A percentile compares a stretch with the other conserved stretches of the same genome.
phyloP scores from a whole-genome alignment of 92 coral and sea anemone species.

The Virgularia gustaviana region DNA sequence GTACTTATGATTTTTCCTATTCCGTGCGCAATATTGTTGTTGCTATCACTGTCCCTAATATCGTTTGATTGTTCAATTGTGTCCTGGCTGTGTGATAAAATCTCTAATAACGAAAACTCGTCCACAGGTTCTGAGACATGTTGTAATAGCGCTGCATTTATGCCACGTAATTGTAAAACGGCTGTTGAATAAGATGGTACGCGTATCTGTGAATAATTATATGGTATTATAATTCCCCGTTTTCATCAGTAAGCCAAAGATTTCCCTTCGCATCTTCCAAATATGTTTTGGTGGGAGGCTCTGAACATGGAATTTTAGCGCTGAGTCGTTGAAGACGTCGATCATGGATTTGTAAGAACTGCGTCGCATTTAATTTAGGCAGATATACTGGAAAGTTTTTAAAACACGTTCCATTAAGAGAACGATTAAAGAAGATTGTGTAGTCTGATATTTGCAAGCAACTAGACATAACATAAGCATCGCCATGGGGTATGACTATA shows the following conservation, averaged over 20 bases:
- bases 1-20: constrained; percentile 6
- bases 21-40: not conserved
- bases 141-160: not conserved
- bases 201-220: not conserved
- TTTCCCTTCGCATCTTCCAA: not conserved
- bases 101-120: constrained; percentile 5
- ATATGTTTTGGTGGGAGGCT: not conserved
- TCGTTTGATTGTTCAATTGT: not conserved
- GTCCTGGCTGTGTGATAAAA: constrained; percentile 2
- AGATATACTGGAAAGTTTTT: not conserved
- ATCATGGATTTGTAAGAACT: not conserved
- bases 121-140: constrained; percentile 1
- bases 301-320: not conserved
- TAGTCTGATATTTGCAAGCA: not conserved
- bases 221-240: not conserved
- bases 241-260: not conserved
- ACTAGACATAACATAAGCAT: not conserved
- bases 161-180: not conserved
- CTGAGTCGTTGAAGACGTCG: no score
- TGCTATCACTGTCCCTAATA: not conserved
- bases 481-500: not conserved
- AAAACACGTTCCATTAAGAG: no score
- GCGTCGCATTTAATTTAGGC: not conserved
- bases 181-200: not conserved
- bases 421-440: not conserved